Evolutionary conservation across 2,888 invertebrate genomes (phyloP).

Genomic region (Copidosoma aretas): DNA sequence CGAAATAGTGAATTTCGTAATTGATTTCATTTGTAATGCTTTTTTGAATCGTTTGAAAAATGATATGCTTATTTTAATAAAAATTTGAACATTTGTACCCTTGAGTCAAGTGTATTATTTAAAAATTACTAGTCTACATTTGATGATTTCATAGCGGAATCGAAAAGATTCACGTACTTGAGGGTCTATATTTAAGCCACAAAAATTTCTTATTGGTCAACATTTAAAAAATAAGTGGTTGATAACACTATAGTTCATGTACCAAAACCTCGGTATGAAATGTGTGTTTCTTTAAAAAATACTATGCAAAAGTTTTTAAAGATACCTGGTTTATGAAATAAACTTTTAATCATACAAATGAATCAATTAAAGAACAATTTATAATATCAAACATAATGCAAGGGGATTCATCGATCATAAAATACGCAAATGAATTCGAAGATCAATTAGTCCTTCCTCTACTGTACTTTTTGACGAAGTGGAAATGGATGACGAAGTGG

Average conservation of each 20-base stretch:
- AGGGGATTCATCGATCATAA: background rate
- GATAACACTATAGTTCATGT: slow-evolving; percentile 4
- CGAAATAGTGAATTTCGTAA: no score
- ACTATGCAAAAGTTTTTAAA: background rate
- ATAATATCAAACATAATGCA: background rate
- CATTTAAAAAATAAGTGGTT: slow-evolving; percentile 9
- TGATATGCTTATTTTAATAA: no score
- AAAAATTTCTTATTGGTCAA: no score
- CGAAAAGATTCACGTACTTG: no score
- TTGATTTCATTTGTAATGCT: no score
- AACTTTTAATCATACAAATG: background rate
- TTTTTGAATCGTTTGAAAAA: no score
- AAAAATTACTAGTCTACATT: no score
- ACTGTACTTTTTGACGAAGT: background rate
- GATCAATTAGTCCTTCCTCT: background rate
- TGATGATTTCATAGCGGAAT: no score
- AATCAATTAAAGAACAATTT: background rate
- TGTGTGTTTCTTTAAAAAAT: background rate
- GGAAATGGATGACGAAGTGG: background rate
- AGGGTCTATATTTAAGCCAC: no score
- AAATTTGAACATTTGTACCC: no score
- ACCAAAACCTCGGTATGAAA: background rate
- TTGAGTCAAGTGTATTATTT: no score
- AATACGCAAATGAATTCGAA: background rate
- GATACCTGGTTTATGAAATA: background rate